Evolutionary conservation across 30 jellyfish, hydroid and myxozoan genomes (phyloP).

Genomic region (Mastigias papua): DNA sequence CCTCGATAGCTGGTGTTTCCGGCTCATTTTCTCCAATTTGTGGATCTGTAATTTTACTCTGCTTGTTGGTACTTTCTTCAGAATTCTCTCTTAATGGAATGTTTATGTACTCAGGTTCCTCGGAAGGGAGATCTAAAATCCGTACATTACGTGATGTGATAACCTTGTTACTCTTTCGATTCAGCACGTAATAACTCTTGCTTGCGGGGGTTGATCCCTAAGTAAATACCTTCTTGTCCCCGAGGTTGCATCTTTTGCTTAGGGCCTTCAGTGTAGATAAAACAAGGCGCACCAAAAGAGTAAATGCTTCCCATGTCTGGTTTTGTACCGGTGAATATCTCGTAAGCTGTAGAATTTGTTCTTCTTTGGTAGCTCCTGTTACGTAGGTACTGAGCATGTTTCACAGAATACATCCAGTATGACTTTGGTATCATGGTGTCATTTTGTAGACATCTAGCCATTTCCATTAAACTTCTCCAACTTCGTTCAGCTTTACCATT

Average conservation of each 20-base stretch:
- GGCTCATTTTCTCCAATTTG: not conserved
- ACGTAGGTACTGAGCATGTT: conserved; percentile 66
- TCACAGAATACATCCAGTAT: conserved; percentile 47
- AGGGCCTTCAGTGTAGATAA: conserved; percentile 34
- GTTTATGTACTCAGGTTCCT: not conserved
- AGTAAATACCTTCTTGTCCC: conserved; percentile 45
- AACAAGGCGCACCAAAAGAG: conserved; percentile 45
- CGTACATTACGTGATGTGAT: conserved; percentile 39
- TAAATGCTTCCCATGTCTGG: conserved; percentile 54
- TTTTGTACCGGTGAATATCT: conserved; percentile 17
- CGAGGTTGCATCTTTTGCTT: conserved; percentile 40
- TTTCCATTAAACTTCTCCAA: conserved; percentile 70
- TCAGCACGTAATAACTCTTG: conserved; percentile 30
- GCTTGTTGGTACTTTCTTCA: not conserved
- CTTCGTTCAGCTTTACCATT: conserved; percentile 49
- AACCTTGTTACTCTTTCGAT: conserved; percentile 7
- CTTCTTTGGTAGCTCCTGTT: conserved; percentile 57
- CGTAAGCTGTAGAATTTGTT: conserved; percentile 47
- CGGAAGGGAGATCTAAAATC: conserved; percentile 15
- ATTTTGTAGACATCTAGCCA: conserved; percentile 54
- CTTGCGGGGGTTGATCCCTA: conserved; percentile 49
- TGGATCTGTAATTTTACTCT: conserved; percentile 1
- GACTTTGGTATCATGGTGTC: conserved; percentile 44
- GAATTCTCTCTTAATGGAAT: not conserved
- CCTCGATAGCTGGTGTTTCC: not conserved